Base-by-base conservation (phyloP, 1,140 invertebrate species). In the Drosophila suzukii region DNA sequence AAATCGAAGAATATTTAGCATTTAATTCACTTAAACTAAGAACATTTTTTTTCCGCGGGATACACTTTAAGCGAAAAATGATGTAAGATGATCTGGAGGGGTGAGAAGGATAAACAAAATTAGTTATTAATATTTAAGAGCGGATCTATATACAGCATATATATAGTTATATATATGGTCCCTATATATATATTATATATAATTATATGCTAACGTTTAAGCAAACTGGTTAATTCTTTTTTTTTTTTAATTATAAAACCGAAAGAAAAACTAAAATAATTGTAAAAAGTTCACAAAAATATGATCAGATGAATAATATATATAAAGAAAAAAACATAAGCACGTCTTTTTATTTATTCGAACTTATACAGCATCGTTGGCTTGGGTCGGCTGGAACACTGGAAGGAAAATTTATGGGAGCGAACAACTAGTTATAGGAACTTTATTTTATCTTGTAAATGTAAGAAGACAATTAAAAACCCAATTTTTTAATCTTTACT, bases 271-370 rank as follows among this genome's bases (percentile, higher is more conserved):
- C 82, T 82, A 86, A 86, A 88, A 88, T 88, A 86, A 88, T 88
- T 86, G 83, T 86, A 86, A 88, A 86, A 86, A 86, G 83, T 86
- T 86, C 78, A 86, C 82, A 86, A 86, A 86, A 88, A 88, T 86
- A 86, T 86, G 83, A 86, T 86, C 83, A 88, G 83, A 86, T 86
- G 83, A 86, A 86, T 86, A 86, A 88, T 86, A 86, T 86, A 86
- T 86, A 86, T 70, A 88, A 81, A 57, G 73, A 85, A 68, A 63
- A 74, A 50, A 68, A 49, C 10, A 30, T n/a, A 13, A 10, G 27
- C 0, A 11, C 8, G 30, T 15, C 49, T 59, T 70, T 54, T 79
- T 74, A 66, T 68, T 76, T 57, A 46, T 30, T 57, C 47, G 15
- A n/a, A 3, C 8, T 17, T 34, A 10, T 3, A 5, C 5, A 17